Base-by-base conservation (phyloP, 2,113 vertebrate genomes). In the Pteropus alecto region DNA sequence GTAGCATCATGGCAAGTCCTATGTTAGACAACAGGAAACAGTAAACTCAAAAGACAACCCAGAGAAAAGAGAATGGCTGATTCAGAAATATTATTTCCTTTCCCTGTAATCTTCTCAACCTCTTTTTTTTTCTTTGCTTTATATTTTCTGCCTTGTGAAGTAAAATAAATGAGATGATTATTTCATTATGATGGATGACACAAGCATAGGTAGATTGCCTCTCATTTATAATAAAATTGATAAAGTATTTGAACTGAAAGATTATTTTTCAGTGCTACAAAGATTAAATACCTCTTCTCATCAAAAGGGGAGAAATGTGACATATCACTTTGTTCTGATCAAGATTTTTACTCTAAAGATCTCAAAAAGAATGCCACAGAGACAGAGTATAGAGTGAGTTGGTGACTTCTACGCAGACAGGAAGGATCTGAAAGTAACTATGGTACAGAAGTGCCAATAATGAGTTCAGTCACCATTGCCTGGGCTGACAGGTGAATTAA, bases 101-200 rank as follows among this genome's bases (percentile, higher is more conserved):
- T 68, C 74, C 43, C 73, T 77, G 6, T 35, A 93, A 85, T 46
- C 15, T 85, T 60, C 30, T 79, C 30, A 46, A 28, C 35, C 3
- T 35, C 51, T 46, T 78, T 70, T 61, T 68, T 68, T 71, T 63
- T 38, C 61, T 67, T 56, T 87, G 10, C 19, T 78, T 93, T 82
- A 8, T 71, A 95, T 58, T 41, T 76, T 93, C 65, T 81, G 73
- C 82, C 63, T 60, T 93, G 74, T 5, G 60, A 94, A 82, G 46
- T 93, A 96, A 96, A 97, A 96, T 71, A 90, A 98, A 97, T 89
- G 94, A 96, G 94, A 90, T 91, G 56, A 95, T 96, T 96, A 97
- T 96, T 97, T 97, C 88, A 96, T 92, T 48, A 77, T 94, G 94
- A 97, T 93, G 38, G 83, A 96, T 96, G 91, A 65, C 83, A 61